Evolutionary conservation across 2,888 invertebrate genomes (phyloP).

Genomic region (Thymelicus lineola): DNA sequence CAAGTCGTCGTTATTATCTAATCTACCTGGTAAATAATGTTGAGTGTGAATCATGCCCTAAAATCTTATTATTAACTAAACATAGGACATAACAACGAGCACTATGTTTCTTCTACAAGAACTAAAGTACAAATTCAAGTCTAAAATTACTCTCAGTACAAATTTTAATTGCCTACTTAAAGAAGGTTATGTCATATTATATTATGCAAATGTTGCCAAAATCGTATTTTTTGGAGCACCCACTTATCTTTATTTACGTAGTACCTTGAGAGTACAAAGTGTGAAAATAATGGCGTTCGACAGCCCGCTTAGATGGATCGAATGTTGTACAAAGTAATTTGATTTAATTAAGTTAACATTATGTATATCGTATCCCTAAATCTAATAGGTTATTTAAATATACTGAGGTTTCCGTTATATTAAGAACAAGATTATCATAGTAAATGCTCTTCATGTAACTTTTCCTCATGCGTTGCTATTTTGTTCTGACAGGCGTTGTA

Average conservation of each 20-base stretch:
- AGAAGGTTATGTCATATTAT: conserved; percentile 64
- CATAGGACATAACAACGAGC: conserved; percentile 67
- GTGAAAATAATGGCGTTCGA: conserved; percentile 43
- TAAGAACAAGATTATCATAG: not conserved
- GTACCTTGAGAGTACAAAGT: conserved; percentile 73
- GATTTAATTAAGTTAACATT: conserved; percentile 24
- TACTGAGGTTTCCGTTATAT: conserved; percentile 7
- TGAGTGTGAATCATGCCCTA: conserved; percentile 3
- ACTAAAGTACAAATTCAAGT: conserved; percentile 85
- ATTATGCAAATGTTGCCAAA: conserved; percentile 81
- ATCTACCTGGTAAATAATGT: not conserved
- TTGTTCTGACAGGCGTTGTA: not conserved
- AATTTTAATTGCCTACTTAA: conserved; percentile 66
- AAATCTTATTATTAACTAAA: conserved; percentile 44
- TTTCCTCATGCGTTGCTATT: conserved; percentile 13
- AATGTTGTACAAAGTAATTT: conserved; percentile 36
- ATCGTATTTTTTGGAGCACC: conserved; percentile 77
- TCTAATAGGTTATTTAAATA: not conserved
- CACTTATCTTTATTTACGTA: conserved; percentile 72
- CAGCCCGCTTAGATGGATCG: conserved; percentile 49
- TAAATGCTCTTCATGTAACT: not conserved
- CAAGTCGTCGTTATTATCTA: not conserved
- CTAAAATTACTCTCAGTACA: conserved; percentile 83
- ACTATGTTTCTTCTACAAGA: conserved; percentile 64
- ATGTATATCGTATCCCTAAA: conserved; percentile 14